These are phyloP conservation scores for Rhabdornis inornatus DNA, from an alignment of 2,113 vertebrate species.

Conservation along the genomic window DNA sequence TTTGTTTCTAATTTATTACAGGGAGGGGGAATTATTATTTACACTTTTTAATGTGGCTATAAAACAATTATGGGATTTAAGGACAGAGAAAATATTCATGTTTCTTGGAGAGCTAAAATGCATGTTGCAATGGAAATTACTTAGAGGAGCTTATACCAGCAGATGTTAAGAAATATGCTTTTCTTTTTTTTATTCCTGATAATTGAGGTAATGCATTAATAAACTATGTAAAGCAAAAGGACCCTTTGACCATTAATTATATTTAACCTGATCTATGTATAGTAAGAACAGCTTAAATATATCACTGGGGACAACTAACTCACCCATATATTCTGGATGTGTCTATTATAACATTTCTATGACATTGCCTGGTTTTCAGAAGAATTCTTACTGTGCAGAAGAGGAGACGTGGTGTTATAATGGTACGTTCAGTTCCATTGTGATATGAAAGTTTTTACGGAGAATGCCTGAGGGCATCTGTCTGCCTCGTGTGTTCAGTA, in stretches of 20 bases:
- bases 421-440: conserved; percentile 37
- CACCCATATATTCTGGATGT: neutral
- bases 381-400: neutral
- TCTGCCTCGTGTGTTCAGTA: conserved; percentile 60
- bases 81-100: conserved; percentile 27
- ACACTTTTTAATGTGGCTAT: conserved; percentile 77
- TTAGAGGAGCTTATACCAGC: neutral
- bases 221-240: neutral
- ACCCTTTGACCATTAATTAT: conserved; percentile 1
- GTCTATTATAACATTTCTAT: conserved; percentile 57
- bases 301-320: neutral
- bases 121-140: neutral
- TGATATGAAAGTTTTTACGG: conserved; percentile 52
- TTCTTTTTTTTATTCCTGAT: neutral
- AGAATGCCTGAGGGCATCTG: conserved; percentile 69
- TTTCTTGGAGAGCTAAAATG: neutral
- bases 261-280: neutral
- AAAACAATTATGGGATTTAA: conserved; percentile 69
- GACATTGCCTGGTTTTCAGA: conserved; percentile 29
- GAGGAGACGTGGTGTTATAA: conserved; percentile 8
- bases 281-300: neutral
- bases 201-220: conserved; percentile 1
- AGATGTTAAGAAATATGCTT: neutral
- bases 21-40: conserved; percentile 80
- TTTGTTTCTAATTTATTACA: conserved; percentile 78